Percentiles rank a stretch among this genome's conserved stretches.
Evolutionary conservation across 2,888 invertebrate genomes (phyloP).

Genomic region (Theretra japonica): DNA sequence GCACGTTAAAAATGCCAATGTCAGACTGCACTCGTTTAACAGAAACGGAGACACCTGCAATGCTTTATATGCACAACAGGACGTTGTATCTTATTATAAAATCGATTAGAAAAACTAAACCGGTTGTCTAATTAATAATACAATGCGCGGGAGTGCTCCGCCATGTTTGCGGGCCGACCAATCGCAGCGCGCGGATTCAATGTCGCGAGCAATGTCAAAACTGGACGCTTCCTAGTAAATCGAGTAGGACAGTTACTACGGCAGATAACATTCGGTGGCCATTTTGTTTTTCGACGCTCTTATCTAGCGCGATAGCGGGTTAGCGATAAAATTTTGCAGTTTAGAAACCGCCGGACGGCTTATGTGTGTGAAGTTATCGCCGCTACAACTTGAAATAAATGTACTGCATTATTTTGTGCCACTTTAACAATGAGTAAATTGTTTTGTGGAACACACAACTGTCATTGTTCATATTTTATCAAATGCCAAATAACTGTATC

Average conservation of each 20-base stretch:
- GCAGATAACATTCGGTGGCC: constrained; percentile 56
- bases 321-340: constrained; percentile 20
- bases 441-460: background rate
- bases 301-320: constrained; percentile 28
- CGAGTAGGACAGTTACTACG: constrained; percentile 76
- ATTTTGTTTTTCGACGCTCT: constrained; percentile 30
- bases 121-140: constrained; percentile 77
- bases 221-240: constrained; percentile 75
- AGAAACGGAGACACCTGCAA: constrained; percentile 19
- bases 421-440: background rate
- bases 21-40: background rate
- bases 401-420: background rate
- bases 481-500: background rate
- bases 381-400: background rate
- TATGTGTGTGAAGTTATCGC: constrained; percentile 5
- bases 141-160: constrained; percentile 72
- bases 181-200: constrained; percentile 65
- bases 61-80: constrained; percentile 25
- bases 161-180: constrained; percentile 76
- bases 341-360: constrained; percentile 13
- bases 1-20: constrained; percentile 9
- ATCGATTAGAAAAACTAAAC: constrained; percentile 65
- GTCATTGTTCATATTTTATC: constrained; percentile 1
- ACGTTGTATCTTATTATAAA: constrained; percentile 25
- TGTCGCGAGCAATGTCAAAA: constrained; percentile 82